Conservation (phyloP, 2,888 invertebrate species). For the Drosophila lacicola region DNA sequence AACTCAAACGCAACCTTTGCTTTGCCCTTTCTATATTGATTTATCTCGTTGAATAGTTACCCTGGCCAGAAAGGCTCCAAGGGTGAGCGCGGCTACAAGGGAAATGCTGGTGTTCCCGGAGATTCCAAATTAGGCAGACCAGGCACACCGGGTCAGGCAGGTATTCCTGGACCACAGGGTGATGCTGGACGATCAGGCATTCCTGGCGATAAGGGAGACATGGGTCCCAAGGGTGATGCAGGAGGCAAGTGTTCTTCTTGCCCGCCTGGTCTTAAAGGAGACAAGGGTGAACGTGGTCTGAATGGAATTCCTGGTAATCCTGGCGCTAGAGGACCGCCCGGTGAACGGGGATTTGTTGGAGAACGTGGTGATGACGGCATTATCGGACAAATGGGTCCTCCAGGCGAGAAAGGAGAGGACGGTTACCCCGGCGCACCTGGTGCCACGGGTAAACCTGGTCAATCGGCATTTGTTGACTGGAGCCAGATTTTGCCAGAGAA, state of each 20-base stretch:
- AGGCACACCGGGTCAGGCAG: conserved; percentile 90
- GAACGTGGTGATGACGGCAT: conserved; percentile 90
- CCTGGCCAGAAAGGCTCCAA: conserved; percentile 90
- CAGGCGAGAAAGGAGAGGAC: conserved; percentile 84
- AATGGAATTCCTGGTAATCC: conserved; percentile 89
- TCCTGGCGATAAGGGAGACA: conserved; percentile 87
- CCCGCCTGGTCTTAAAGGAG: conserved; percentile 90
- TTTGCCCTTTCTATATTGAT: background rate
- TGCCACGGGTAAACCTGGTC: conserved; percentile 88
- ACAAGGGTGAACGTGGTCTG: conserved; percentile 91
- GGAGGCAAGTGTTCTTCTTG: conserved; percentile 93
- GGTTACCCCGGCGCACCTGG: conserved; percentile 87
- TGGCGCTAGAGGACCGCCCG: conserved; percentile 91
- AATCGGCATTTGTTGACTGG: conserved; percentile 86
- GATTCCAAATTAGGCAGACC: conserved; percentile 92
- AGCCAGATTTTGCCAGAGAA: conserved; percentile 87
- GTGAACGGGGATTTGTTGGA: conserved; percentile 89
- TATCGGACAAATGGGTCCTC: conserved; percentile 86
- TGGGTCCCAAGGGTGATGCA: conserved; percentile 91
- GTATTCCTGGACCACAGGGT: conserved; percentile 89
- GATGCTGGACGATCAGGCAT: conserved; percentile 89
- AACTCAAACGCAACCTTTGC: background rate
- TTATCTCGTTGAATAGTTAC: conserved; percentile 54
- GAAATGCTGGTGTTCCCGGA: conserved; percentile 91
- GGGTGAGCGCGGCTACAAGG: conserved; percentile 92